Evolutionary conservation across 2,888 invertebrate species (phyloP).

Genomic region (Neoascia interrupta): DNA sequence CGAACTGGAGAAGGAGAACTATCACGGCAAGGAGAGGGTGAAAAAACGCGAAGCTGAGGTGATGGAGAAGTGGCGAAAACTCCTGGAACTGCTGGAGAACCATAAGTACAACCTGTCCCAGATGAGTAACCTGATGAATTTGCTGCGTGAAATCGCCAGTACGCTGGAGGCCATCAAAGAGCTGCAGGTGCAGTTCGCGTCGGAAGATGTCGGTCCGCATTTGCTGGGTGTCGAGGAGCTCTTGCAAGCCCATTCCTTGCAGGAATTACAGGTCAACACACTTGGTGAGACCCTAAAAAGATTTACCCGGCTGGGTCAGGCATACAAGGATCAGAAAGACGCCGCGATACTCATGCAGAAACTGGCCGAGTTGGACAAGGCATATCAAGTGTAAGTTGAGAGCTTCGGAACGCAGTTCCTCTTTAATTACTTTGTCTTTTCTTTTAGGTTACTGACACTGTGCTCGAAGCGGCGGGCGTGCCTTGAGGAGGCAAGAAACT

Average conservation of each 20-base stretch:
- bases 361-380: constrained; percentile 87
- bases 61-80: constrained; percentile 90
- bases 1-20: constrained; percentile 94
- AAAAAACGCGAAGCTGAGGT: constrained; percentile 84
- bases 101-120: constrained; percentile 88
- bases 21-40: constrained; percentile 93
- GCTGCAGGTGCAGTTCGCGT: constrained; percentile 86
- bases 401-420: not conserved
- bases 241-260: constrained; percentile 94
- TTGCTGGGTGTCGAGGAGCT: constrained; percentile 96
- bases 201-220: constrained; percentile 95
- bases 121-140: constrained; percentile 91
- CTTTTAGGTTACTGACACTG: constrained; percentile 73
- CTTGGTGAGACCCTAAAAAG: constrained; percentile 91
- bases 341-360: constrained; percentile 84
- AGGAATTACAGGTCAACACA: constrained; percentile 94
- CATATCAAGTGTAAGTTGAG: constrained; percentile 85
- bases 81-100: constrained; percentile 91
- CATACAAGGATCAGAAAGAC: constrained; percentile 83
- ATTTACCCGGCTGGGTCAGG: constrained; percentile 85
- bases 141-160: constrained; percentile 95
- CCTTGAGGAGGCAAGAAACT: constrained; percentile 94
- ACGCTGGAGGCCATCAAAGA: constrained; percentile 90
- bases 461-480: constrained; percentile 86
- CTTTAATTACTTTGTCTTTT: not conserved